Conservation (phyloP, 2,113 vertebrate species). For the Pelodiscus sinensis region DNA sequence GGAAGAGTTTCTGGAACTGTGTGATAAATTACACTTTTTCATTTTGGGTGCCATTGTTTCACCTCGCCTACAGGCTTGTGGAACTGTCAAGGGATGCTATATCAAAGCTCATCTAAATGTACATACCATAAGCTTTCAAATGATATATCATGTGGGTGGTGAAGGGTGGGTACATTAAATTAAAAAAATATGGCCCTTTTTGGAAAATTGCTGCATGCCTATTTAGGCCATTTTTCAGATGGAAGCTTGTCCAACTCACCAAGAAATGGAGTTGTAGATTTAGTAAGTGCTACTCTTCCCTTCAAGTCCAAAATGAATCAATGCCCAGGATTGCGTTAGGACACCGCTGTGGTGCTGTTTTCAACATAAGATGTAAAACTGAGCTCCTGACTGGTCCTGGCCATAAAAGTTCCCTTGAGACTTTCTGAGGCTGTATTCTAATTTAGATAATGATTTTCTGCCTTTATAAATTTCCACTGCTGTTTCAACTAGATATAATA, state of each 20-base stretch:
- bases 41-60: neutral
- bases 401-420: neutral
- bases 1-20: neutral
- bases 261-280: neutral
- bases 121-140: neutral
- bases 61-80: neutral
- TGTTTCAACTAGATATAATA: neutral
- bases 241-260: slow-evolving; percentile 38
- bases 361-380: neutral
- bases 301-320: neutral
- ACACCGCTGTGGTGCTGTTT: neutral
- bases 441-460: neutral
- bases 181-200: neutral
- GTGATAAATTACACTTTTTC: neutral
- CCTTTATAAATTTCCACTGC: neutral
- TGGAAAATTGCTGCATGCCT: neutral
- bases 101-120: neutral
- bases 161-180: neutral
- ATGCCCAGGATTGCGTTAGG: neutral
- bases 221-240: neutral
- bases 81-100: neutral
- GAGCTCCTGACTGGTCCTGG: neutral
- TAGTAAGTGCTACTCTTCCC: neutral
- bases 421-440: neutral
- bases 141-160: neutral